Evolutionary conservation across 2,113 vertebrate species (phyloP).

Genomic region (Corythoichthys haematopterus): DNA sequence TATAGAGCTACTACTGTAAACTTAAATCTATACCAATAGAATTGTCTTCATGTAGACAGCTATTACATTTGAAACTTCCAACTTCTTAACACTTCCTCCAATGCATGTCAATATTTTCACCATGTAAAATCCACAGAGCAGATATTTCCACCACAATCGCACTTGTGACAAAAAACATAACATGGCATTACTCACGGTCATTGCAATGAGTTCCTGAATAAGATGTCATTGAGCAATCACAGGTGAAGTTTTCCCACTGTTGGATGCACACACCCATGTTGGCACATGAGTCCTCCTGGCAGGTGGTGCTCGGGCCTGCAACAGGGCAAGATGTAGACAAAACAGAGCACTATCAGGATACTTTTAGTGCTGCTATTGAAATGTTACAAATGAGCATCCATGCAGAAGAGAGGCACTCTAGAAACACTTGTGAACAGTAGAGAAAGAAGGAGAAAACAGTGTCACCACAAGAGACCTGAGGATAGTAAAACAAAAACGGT

Average conservation of each 20-base stretch:
- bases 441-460: slow-evolving; percentile 45
- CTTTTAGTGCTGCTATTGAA: slow-evolving; percentile 12
- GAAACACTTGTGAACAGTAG: slow-evolving; percentile 12
- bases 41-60: not conserved
- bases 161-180: not conserved
- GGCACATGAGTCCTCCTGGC: slow-evolving; percentile 94
- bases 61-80: not conserved
- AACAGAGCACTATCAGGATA: slow-evolving; percentile 16
- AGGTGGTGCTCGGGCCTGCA: slow-evolving; percentile 90
- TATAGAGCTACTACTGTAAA: too few species aligned
- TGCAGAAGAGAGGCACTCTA: slow-evolving; percentile 51
- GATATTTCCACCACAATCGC: slow-evolving; percentile 5
- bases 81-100: not conserved
- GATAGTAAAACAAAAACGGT: not conserved
- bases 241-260: slow-evolving; percentile 96
- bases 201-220: slow-evolving; percentile 94
- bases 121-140: not conserved
- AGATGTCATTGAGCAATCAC: slow-evolving; percentile 97
- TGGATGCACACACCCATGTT: slow-evolving; percentile 97
- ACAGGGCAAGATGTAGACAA: not conserved
- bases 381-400: slow-evolving; percentile 35
- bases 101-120: not conserved
- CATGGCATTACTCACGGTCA: slow-evolving; percentile 83
- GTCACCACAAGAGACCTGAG: slow-evolving; percentile 45
- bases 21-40: not conserved